phyloP scores from a whole-genome alignment of 2,888 invertebrate species.

The Mythimna loreyi region DNA sequence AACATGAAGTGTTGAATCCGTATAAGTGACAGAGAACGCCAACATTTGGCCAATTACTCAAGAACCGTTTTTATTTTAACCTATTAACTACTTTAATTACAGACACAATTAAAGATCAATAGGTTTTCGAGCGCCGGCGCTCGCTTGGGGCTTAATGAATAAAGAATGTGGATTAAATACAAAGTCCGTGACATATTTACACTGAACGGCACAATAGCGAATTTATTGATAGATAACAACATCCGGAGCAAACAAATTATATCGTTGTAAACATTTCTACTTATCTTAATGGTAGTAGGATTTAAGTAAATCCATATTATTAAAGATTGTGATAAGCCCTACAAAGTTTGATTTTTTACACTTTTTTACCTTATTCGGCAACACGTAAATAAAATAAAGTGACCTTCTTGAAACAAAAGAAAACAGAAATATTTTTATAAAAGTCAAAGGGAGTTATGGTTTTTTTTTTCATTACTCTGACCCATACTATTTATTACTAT shows the following conservation, averaged over 20 bases:
- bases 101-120: too few relatives aligned
- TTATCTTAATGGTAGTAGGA: not conserved
- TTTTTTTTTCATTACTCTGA: too few relatives aligned
- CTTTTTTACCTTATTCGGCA: conserved; percentile 5
- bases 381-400: not conserved
- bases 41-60: conserved; percentile 63
- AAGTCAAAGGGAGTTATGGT: too few relatives aligned
- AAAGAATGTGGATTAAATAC: conserved; percentile 1
- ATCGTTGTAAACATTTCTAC: conserved; percentile 14
- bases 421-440: not conserved
- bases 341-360: conserved; percentile 18
- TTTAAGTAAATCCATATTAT: conserved; percentile 19
- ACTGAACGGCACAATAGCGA: conserved; percentile 3
- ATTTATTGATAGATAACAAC: conserved; percentile 28
- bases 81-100: too few relatives aligned
- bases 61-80: too few relatives aligned
- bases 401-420: not conserved
- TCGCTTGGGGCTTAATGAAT: too few relatives aligned
- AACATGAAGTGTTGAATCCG: conserved; percentile 81
- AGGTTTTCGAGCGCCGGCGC: too few relatives aligned
- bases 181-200: conserved; percentile 28
- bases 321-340: conserved; percentile 30
- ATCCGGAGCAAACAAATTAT: conserved; percentile 10
- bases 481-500: too few relatives aligned
- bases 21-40: conserved; percentile 73